These are phyloP conservation scores for Tragelaphus buxtoni DNA, from an alignment of 2,113 vertebrate genomes.

Conservation along the genomic window DNA sequence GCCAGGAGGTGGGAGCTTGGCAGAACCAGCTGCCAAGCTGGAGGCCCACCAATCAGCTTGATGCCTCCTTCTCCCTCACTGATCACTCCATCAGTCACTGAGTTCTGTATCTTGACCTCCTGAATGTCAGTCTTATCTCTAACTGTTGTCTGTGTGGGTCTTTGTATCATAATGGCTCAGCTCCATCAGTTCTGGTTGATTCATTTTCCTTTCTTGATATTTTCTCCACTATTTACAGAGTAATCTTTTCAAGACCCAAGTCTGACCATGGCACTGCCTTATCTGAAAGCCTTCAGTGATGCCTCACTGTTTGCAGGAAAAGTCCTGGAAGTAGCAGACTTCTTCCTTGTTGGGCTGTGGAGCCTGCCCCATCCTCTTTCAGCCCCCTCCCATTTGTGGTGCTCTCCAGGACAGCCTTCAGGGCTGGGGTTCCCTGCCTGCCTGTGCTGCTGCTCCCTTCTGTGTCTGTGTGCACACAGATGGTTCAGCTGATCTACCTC, in stretches of 20 bases:
- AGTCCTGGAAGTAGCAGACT: fast-evolving
- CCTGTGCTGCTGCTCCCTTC: not conserved
- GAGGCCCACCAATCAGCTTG: not conserved
- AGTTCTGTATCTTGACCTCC: not conserved
- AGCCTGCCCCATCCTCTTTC: fast-evolving
- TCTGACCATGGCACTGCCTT: not conserved
- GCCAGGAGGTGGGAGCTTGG: not conserved
- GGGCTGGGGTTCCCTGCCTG: fast-evolving
- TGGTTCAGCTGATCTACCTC: not conserved
- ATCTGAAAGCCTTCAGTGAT: not conserved
- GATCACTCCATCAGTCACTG: fast-evolving
- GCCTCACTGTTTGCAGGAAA: not conserved
- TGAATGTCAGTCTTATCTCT: not conserved
- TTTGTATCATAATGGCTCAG: too few species aligned
- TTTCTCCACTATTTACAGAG: not conserved
- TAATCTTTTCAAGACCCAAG: not conserved
- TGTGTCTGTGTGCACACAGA: not conserved
- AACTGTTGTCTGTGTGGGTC: not conserved
- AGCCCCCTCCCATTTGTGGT: not conserved
- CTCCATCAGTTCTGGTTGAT: not conserved
- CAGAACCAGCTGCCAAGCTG: not conserved
- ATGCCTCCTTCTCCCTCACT: not conserved
- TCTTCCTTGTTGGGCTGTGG: fast-evolving
- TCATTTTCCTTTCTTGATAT: not conserved
- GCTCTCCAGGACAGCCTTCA: not conserved